Conservation (phyloP, 2,888 invertebrate species). For the Gortyna flavago region DNA sequence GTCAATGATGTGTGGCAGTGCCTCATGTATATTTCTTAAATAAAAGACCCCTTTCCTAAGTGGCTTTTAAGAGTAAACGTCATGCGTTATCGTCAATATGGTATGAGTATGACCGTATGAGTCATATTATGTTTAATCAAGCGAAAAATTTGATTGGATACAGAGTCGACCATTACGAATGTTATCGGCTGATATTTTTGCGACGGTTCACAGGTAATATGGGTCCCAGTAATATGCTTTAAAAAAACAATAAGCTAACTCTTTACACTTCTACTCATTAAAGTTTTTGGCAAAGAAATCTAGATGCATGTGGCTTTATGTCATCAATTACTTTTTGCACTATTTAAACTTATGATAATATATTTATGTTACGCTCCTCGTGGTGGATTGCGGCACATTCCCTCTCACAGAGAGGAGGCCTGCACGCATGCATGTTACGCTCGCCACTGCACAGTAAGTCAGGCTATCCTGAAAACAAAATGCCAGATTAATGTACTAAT, state of each 20-base stretch:
- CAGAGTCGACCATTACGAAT: slow-evolving; percentile 38
- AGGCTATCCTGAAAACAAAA: neutral
- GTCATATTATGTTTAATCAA: slow-evolving; percentile 29
- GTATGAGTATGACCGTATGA: slow-evolving; percentile 34
- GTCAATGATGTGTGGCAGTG: slow-evolving; percentile 21
- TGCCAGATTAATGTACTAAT: neutral
- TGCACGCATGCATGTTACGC: neutral
- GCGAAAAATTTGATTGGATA: slow-evolving; percentile 50
- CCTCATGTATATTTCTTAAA: slow-evolving; percentile 2
- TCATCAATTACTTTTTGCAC: neutral
- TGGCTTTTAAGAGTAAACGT: slow-evolving; percentile 2
- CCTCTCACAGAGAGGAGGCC: neutral
- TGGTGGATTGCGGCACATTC: neutral
- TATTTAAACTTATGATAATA: neutral
- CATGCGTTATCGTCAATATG: slow-evolving; percentile 2
- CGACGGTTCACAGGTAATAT: neutral
- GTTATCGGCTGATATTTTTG: slow-evolving; percentile 46
- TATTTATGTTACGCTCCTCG: neutral
- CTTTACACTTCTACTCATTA: neutral
- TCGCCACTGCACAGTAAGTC: neutral
- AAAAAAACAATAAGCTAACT: neutral
- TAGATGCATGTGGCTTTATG: neutral
- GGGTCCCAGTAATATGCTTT: neutral
- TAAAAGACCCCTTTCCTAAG: neutral
- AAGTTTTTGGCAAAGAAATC: neutral